Percentiles rank a stretch among this genome's conserved stretches.
phyloP scores from a whole-genome alignment of 2,888 invertebrate genomes.

The Tetramorium bicarinatum region DNA sequence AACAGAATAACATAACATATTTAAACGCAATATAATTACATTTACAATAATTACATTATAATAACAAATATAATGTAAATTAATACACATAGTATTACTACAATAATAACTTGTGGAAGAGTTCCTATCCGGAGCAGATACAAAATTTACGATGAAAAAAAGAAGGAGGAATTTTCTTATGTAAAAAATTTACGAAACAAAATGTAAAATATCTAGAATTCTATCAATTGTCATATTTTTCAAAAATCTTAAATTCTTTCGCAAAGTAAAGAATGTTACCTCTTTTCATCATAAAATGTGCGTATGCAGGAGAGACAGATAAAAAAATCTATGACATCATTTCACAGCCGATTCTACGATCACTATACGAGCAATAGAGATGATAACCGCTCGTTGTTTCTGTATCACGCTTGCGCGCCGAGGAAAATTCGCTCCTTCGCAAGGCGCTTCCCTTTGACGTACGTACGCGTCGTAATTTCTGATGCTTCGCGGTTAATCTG shows the following conservation, averaged over 20 bases:
- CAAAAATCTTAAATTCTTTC: not conserved
- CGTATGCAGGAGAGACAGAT: not conserved
- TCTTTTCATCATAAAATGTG: not conserved
- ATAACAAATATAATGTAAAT: not conserved
- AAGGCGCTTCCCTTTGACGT: not conserved
- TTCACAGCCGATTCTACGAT: not conserved
- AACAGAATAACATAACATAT: slow-evolving; percentile 2
- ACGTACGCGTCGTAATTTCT: slow-evolving; percentile 24
- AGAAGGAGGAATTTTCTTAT: not conserved
- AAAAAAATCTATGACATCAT: no score
- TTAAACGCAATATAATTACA: not conserved
- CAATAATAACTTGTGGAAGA: not conserved
- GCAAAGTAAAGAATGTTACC: not conserved
- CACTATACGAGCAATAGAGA: not conserved
- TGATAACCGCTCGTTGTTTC: not conserved
- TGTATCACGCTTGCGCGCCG: not conserved
- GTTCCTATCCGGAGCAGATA: not conserved
- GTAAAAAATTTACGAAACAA: not conserved
- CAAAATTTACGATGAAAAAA: not conserved
- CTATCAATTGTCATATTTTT: slow-evolving; percentile 1
- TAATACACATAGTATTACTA: not conserved
- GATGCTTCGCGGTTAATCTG: slow-evolving; percentile 32
- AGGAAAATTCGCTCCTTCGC: not conserved
- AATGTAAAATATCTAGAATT: not conserved
- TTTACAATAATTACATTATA: no score